Base-by-base conservation (phyloP, 1,140 invertebrate species). In the Philaenus spumarius region DNA sequence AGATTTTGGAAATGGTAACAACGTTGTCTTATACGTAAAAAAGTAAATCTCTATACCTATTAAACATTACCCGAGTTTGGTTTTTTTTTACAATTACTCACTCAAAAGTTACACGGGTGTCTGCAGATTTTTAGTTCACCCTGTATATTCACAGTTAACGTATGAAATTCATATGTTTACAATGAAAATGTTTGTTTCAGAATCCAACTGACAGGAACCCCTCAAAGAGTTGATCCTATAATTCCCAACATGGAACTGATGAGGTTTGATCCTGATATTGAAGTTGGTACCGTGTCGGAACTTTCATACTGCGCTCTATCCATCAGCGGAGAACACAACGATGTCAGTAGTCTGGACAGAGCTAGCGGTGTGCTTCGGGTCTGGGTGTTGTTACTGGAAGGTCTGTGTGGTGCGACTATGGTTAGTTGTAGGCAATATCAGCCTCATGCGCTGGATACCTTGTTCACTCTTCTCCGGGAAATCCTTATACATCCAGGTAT, bases 371-470 rank as follows among this genome's bases (percentile, higher is more conserved):
- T 95, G 50, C 74, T 95, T 0, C 87, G 92, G 68, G 90, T 97
- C 0, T 96, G 90, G 90, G 94, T 89, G 68, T 78, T 93, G 34
- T 71, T 95, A 0, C 78, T 96, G n/a, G 93, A 96, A 73, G 93
- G 92, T 0, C 71, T 96, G 15, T 86, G 89, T 6, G 87, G 87
- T 30, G 86, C 90, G 4, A 82, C 87, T 3, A 87, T 87, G 57
- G 82, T 86, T 15, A 90, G 89, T 64, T 84, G 89, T 0, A 83
- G 84, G 64, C 85, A 84, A 55, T 92, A 92, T 71, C 93, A 95
- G 73, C 86, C 89, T 1, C 85, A 88, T 45, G 84, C 89, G 0
- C 77, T 95, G 67, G 91, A 95, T 71, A 90, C 87, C 0, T 73
- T 95, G 7, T 95, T 95, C 67, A 87, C 89, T 64, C 73, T 95